Evolutionary conservation across 2,888 invertebrate species (phyloP).

Genomic region (Leucophora obtusa): DNA sequence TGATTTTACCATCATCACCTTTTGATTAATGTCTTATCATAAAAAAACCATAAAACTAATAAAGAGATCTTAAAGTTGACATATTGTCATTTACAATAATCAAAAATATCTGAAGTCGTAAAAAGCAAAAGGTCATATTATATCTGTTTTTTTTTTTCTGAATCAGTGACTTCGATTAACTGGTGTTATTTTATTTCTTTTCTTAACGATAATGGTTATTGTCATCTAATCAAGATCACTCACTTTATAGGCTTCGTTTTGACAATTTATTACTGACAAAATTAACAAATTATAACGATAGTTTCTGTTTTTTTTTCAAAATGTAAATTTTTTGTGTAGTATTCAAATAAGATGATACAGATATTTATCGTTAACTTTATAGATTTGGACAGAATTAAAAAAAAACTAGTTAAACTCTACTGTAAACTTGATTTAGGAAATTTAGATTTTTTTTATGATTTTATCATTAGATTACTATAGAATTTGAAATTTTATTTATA

Average conservation of each 20-base stretch:
- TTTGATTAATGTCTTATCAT: constrained; percentile 30
- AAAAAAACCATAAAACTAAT: constrained; percentile 1
- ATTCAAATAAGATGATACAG: background rate
- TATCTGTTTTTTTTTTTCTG: background rate
- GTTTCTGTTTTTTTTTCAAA: constrained; percentile 62
- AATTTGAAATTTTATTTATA: constrained; percentile 5
- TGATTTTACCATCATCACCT: constrained; percentile 39
- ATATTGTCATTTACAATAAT: background rate
- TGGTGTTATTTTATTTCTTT: background rate
- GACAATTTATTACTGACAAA: constrained; percentile 60
- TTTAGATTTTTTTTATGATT: constrained; percentile 3
- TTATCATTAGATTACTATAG: background rate
- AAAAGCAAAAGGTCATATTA: constrained; percentile 13
- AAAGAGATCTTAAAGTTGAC: background rate
- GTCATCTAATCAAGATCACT: constrained; percentile 36
- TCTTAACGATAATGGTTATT: constrained; percentile 1
- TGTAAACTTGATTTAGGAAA: constrained; percentile 13
- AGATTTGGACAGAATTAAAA: constrained; percentile 36
- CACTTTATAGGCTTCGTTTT: constrained; percentile 16
- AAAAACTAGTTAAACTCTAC: constrained; percentile 10
- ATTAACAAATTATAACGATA: constrained; percentile 70
- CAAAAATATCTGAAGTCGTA: background rate
- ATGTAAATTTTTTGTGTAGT: constrained; percentile 31
- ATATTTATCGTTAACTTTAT: constrained; percentile 37
- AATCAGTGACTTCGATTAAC: background rate